Evolutionary conservation across 1,140 invertebrate genomes (phyloP).

Genomic region (Tribolium madens): DNA sequence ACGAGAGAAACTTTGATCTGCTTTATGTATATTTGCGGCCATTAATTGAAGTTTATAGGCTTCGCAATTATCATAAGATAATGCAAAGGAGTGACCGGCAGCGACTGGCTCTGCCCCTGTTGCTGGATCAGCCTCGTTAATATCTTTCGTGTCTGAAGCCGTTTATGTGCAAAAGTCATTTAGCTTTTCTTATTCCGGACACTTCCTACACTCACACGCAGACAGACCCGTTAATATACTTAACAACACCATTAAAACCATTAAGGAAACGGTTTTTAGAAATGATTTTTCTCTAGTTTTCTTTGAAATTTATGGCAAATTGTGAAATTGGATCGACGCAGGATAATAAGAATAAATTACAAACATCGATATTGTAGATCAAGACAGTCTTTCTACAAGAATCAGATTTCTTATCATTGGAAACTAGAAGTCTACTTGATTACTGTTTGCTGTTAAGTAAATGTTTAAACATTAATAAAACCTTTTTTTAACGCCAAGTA

Average conservation of each 20-base stretch:
- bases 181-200: constrained; percentile 50
- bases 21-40: constrained; percentile 63
- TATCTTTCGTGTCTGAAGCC: constrained; percentile 30
- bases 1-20: constrained; percentile 62
- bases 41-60: constrained; percentile 65
- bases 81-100: constrained; percentile 62
- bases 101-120: constrained; percentile 22
- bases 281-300: not conserved
- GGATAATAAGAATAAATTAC: too few species aligned
- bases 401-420: too few species aligned
- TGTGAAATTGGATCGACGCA: too few species aligned
- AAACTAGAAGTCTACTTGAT: too few species aligned
- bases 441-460: too few species aligned
- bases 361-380: too few species aligned
- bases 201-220: constrained; percentile 53
- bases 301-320: not conserved
- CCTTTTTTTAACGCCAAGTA: too few species aligned
- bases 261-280: constrained; percentile 6
- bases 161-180: constrained; percentile 56
- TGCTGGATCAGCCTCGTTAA: constrained; percentile 21
- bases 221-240: constrained; percentile 26
- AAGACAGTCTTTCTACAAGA: too few species aligned
- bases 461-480: too few species aligned
- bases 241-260: constrained; percentile 9
- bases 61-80: constrained; percentile 65